A percentile compares a stretch with the other conserved stretches of the same genome.
phyloP scores from a whole-genome alignment of 2,113 vertebrate genomes.

The Bagarius yarrelli region DNA sequence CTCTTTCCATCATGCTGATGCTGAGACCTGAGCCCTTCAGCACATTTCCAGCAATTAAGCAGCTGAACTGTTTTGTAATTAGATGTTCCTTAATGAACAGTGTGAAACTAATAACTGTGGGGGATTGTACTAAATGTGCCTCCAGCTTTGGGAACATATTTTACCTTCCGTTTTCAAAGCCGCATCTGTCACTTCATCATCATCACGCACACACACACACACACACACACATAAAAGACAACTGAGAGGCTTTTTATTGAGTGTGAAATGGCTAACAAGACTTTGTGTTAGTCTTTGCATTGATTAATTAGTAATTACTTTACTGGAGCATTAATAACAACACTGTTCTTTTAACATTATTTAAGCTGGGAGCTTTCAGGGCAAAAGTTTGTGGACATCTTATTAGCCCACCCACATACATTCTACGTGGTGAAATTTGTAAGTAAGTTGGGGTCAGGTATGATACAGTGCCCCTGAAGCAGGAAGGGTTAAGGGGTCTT shows the following conservation, averaged over 20 bases:
- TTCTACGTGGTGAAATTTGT: too few relatives aligned
- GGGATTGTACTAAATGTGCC: neutral
- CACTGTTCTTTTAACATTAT: neutral
- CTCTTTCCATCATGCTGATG: neutral
- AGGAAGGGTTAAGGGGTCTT: too few relatives aligned
- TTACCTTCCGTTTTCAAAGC: neutral
- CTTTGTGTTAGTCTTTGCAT: neutral
- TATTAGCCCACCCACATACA: too few relatives aligned
- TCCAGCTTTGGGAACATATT: neutral
- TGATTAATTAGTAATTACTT: neutral
- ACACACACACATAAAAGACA: neutral
- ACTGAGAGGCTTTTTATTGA: neutral
- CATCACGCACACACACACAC: too few relatives aligned
- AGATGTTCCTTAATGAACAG: neutral
- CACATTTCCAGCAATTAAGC: neutral
- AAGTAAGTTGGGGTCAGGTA: too few relatives aligned
- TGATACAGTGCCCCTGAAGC: too few relatives aligned
- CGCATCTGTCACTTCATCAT: neutral
- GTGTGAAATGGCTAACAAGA: neutral
- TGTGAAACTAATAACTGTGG: neutral
- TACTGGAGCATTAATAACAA: neutral
- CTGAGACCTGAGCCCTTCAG: neutral
- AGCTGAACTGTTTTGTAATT: neutral
- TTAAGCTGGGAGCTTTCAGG: neutral
- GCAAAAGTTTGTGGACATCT: too few relatives aligned